Evolutionary conservation across 2,888 invertebrate species (phyloP).

Genomic region (Opisthograptis luteolata): DNA sequence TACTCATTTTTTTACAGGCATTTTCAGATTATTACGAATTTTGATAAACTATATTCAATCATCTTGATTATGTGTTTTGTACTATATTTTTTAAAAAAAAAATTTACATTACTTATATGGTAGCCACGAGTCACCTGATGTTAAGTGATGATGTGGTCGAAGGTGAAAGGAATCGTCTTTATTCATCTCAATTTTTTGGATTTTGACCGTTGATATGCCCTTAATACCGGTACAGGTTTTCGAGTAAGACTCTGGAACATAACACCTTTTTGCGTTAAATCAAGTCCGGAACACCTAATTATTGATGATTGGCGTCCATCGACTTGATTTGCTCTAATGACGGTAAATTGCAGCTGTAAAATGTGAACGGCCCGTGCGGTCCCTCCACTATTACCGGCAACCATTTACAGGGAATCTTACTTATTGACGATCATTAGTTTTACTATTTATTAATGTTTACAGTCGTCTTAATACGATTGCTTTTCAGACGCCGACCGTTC

Average conservation of each 20-base stretch:
- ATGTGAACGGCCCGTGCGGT: conserved; percentile 60
- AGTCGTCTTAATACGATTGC: conserved; percentile 28
- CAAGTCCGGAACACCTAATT: conserved; percentile 71
- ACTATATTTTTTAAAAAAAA: too few species aligned
- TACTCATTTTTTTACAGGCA: too few species aligned
- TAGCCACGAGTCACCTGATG: too few species aligned
- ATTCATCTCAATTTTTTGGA: too few species aligned
- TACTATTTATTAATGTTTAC: conserved; percentile 52
- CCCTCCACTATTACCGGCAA: conserved; percentile 49
- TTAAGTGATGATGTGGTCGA: too few species aligned
- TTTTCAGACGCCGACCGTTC: conserved; percentile 31
- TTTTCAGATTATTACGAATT: too few species aligned
- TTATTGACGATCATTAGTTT: conserved; percentile 57
- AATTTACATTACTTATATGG: too few species aligned
- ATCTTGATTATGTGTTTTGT: too few species aligned
- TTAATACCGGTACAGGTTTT: conserved; percentile 56
- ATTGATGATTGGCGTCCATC: conserved; percentile 70
- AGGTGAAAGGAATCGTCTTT: too few species aligned
- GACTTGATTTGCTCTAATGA: conserved; percentile 76
- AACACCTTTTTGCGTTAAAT: conserved; percentile 77
- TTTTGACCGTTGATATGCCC: too few species aligned
- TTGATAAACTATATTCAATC: too few species aligned
- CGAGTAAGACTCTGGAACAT: conserved; percentile 49
- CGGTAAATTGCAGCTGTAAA: conserved; percentile 69
- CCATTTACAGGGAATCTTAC: conserved; percentile 58